Evolutionary conservation across 2,888 invertebrate genomes (phyloP).

Genomic region (Kryphioiulus occultus): DNA sequence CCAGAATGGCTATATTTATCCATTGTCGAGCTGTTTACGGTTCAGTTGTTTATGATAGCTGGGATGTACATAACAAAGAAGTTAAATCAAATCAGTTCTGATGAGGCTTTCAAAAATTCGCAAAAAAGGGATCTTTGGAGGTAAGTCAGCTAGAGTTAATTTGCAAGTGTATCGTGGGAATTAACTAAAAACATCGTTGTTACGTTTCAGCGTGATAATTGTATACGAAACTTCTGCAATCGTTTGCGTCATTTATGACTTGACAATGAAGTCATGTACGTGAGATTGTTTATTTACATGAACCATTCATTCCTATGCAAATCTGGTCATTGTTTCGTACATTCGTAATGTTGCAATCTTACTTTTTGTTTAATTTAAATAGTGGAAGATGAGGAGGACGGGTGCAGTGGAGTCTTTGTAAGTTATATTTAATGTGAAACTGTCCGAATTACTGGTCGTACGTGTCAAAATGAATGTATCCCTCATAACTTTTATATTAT

Average conservation of each 20-base stretch:
- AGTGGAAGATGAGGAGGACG: constrained; percentile 60
- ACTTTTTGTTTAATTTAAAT: constrained; percentile 54
- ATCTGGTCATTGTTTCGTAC: not conserved
- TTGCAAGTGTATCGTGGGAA: not conserved
- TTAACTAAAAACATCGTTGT: not conserved
- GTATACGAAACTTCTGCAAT: constrained; percentile 66
- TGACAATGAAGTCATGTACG: constrained; percentile 60
- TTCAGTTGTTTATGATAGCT: constrained; percentile 65
- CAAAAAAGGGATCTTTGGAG: constrained; percentile 67
- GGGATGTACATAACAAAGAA: constrained; percentile 65
- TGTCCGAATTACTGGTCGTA: not conserved
- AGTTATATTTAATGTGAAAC: constrained; percentile 55
- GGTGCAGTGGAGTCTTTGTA: constrained; percentile 63
- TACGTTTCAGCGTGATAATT: constrained; percentile 62
- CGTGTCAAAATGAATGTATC: not conserved
- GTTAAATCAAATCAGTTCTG: constrained; percentile 62
- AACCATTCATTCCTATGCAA: not conserved
- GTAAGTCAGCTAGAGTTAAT: constrained; percentile 56
- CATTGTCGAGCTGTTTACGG: constrained; percentile 65
- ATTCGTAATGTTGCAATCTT: not conserved
- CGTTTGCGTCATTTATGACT: constrained; percentile 60
- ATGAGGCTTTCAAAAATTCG: constrained; percentile 62
- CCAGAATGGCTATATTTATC: constrained; percentile 67
- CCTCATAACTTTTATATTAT: constrained; percentile 27
- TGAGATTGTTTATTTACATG: constrained; percentile 46